These are phyloP conservation scores for Parasteatoda lunata DNA, from an alignment of 2,888 invertebrate genomes.

Conservation along the genomic window DNA sequence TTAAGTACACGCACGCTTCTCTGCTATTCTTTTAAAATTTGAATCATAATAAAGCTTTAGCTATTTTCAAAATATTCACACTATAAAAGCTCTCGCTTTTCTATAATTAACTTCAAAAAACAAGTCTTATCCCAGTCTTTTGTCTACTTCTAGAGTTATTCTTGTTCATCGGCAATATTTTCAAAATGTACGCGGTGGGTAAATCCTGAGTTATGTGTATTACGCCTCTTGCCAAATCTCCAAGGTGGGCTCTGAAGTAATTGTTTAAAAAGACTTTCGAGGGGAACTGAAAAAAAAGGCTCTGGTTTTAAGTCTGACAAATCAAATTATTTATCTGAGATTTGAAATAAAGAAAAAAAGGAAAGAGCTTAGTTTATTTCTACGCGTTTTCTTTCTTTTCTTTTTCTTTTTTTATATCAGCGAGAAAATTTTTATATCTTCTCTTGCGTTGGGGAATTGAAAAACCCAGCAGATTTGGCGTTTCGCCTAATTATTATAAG, in stretches of 20 bases:
- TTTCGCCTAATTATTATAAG: conserved; percentile 37
- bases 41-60: too few species aligned
- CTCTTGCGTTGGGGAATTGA: conserved; percentile 18
- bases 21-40: too few species aligned
- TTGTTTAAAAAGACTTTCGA: conserved; percentile 34
- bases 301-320: conserved; percentile 44
- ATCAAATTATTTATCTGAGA: conserved; percentile 61
- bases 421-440: conserved; percentile 17
- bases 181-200: conserved; percentile 37
- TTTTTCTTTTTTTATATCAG: too few species aligned
- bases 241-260: conserved; percentile 54
- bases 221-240: conserved; percentile 37
- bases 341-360: conserved; percentile 3
- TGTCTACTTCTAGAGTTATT: too few species aligned
- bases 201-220: conserved; percentile 56
- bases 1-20: too few species aligned
- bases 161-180: neutral
- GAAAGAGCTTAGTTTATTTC: conserved; percentile 7
- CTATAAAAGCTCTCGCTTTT: too few species aligned
- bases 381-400: conserved; percentile 16
- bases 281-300: neutral
- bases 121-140: too few species aligned
- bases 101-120: too few species aligned
- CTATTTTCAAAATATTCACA: too few species aligned
- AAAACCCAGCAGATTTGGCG: conserved; percentile 38